Conservation (phyloP, 2,888 invertebrate genomes). For the Papilio demoleus region DNA sequence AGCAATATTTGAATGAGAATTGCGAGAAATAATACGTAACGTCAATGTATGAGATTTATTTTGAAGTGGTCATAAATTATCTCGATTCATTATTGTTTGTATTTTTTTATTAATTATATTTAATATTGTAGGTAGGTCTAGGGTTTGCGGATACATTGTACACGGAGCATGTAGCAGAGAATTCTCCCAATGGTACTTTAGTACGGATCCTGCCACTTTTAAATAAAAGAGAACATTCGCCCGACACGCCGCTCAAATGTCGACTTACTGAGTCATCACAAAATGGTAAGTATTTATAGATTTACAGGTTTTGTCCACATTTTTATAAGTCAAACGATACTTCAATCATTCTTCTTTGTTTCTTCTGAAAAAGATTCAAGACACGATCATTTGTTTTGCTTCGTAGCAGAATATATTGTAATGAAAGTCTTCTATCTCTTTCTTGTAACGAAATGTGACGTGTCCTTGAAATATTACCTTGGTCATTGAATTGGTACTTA, state of each 20-base stretch:
- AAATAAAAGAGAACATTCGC: slow-evolving; percentile 87
- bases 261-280: slow-evolving; percentile 90
- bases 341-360: no score
- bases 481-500: not conserved
- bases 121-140: slow-evolving; percentile 85
- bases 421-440: not conserved
- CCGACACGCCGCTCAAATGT: slow-evolving; percentile 90
- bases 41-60: no score
- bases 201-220: slow-evolving; percentile 89
- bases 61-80: no score
- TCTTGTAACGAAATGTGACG: slow-evolving; percentile 5
- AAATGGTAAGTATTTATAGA: slow-evolving; percentile 75
- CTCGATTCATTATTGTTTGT: no score
- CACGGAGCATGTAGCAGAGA: slow-evolving; percentile 92
- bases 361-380: no score
- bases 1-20: no score
- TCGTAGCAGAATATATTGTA: no score
- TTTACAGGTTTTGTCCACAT: no score
- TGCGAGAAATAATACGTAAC: no score
- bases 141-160: slow-evolving; percentile 95
- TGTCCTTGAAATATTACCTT: slow-evolving; percentile 2
- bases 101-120: not conserved
- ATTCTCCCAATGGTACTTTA: slow-evolving; percentile 86
- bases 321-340: no score
- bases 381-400: no score